Conservation (phyloP, 2,113 vertebrate genomes). For the Tautogolabrus adspersus region DNA sequence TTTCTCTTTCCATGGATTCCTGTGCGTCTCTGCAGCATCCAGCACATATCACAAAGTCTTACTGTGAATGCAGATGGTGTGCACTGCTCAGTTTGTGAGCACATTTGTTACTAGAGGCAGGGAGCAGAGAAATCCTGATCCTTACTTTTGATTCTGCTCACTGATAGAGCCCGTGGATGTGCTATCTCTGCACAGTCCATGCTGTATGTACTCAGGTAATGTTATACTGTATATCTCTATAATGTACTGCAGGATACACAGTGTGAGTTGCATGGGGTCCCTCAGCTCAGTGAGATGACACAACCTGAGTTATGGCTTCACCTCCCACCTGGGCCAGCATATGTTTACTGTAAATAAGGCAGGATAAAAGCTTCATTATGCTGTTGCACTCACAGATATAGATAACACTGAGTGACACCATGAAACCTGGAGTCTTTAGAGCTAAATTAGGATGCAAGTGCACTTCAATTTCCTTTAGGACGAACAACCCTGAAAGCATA, state of each 20-base stretch:
- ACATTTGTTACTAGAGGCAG: conserved; percentile 18
- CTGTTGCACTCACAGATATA: background rate
- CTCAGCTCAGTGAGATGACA: conserved; percentile 21
- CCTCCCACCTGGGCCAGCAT: conserved; percentile 26
- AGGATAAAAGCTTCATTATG: conserved; percentile 17
- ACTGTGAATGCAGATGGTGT: conserved; percentile 41
- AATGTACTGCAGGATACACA: conserved; percentile 22
- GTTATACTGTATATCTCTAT: conserved; percentile 35
- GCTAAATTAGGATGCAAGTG: conserved; percentile 43
- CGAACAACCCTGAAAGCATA: conserved; percentile 18
- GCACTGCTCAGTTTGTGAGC: background rate
- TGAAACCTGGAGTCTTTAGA: conserved; percentile 11
- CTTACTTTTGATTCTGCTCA: conserved; percentile 50
- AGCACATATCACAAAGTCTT: conserved; percentile 31
- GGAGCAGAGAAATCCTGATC: conserved; percentile 25
- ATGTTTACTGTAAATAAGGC: conserved; percentile 30
- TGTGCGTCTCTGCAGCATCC: conserved; percentile 18
- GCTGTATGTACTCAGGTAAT: conserved; percentile 18
- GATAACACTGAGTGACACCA: background rate
- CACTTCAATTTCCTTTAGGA: conserved; percentile 19
- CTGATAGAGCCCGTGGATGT: conserved; percentile 21
- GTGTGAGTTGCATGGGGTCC: conserved; percentile 7
- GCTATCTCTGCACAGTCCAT: conserved; percentile 21
- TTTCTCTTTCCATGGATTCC: background rate
- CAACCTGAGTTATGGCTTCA: conserved; percentile 39